A percentile compares a stretch with the other conserved stretches of the same genome.
Conservation (phyloP, 1,140 invertebrate genomes). For the Microplitis demolitor region DNA sequence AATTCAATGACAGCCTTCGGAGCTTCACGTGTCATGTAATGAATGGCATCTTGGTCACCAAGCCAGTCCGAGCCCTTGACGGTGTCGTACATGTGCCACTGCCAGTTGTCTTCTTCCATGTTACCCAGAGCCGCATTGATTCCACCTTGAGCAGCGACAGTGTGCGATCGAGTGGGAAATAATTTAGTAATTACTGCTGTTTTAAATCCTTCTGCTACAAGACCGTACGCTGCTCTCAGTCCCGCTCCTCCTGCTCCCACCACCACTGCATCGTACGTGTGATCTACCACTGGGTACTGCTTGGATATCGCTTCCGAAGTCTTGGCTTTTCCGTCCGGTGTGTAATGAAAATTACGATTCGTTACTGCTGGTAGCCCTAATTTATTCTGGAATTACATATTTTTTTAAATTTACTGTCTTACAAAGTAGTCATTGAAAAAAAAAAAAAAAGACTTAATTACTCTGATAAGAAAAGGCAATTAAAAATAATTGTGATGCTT, state of each 20-base stretch:
- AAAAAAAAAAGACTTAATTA: background rate
- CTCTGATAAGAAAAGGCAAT: too few relatives aligned
- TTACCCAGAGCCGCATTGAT: conserved; percentile 89
- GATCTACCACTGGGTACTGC: conserved; percentile 88
- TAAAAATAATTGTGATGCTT: too few relatives aligned
- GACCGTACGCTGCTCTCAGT: conserved; percentile 91
- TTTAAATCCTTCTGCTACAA: conserved; percentile 96
- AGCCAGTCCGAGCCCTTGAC: conserved; percentile 99
- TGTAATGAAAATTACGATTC: conserved; percentile 51
- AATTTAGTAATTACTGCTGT: conserved; percentile 97
- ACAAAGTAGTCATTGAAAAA: background rate
- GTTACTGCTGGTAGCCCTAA: conserved; percentile 44
- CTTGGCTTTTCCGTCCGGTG: conserved; percentile 48
- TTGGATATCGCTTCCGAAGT: conserved; percentile 50
- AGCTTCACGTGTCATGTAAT: conserved; percentile 98
- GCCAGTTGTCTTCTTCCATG: conserved; percentile 92
- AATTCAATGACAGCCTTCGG: conserved; percentile 96
- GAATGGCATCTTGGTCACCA: conserved; percentile 97
- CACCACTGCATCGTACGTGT: conserved; percentile 95
- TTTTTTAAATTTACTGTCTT: background rate
- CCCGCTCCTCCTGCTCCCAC: conserved; percentile 98
- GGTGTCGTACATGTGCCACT: conserved; percentile 98
- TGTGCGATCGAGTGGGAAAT: conserved; percentile 96
- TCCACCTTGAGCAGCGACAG: conserved; percentile 97
- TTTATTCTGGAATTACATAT: conserved; percentile 50